Evolutionary conservation across 2,113 vertebrate species (phyloP).

Genomic region (Cyprinodon variegatus): DNA sequence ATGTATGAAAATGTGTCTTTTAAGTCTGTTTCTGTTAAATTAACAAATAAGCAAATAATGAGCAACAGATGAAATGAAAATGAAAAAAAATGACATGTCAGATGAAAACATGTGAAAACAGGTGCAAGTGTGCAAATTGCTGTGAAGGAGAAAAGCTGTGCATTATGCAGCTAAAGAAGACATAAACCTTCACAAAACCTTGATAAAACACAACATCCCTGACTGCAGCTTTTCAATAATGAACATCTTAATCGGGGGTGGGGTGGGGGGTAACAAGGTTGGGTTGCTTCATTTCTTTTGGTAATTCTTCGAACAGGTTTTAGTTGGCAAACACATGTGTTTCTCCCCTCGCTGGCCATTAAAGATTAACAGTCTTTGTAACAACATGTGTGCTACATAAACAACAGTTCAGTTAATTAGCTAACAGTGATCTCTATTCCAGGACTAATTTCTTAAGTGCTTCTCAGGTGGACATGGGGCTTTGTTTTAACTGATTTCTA

Average conservation of each 20-base stretch:
- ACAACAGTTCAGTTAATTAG: slow-evolving; percentile 76
- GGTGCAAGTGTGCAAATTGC: slow-evolving; percentile 39
- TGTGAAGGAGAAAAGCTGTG: slow-evolving; percentile 11
- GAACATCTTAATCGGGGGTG: slow-evolving; percentile 34
- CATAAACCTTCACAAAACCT: slow-evolving; percentile 5
- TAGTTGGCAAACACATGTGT: slow-evolving; percentile 19
- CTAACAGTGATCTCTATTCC: slow-evolving; percentile 68
- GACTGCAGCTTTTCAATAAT: slow-evolving; percentile 6
- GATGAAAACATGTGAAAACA: slow-evolving; percentile 37
- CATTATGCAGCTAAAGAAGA: slow-evolving; percentile 14
- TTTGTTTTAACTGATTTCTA: slow-evolving; percentile 60
- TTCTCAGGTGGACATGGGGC: slow-evolving; percentile 58
- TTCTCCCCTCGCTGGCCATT: slow-evolving; percentile 46
- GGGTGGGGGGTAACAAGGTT: background rate
- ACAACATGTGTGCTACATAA: slow-evolving; percentile 55
- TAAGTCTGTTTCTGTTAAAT: slow-evolving; percentile 39
- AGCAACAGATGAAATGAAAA: slow-evolving; percentile 42
- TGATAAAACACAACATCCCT: slow-evolving; percentile 6
- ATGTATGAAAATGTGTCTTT: slow-evolving; percentile 13
- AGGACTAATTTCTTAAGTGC: slow-evolving; percentile 72
- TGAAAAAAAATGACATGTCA: slow-evolving; percentile 13
- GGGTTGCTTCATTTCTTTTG: slow-evolving; percentile 14
- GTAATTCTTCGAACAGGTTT: slow-evolving; percentile 32
- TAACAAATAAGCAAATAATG: slow-evolving; percentile 57
- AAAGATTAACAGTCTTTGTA: slow-evolving; percentile 38